phyloP scores from a whole-genome alignment of 2,888 invertebrate genomes.

The Cataglyphis livida region DNA sequence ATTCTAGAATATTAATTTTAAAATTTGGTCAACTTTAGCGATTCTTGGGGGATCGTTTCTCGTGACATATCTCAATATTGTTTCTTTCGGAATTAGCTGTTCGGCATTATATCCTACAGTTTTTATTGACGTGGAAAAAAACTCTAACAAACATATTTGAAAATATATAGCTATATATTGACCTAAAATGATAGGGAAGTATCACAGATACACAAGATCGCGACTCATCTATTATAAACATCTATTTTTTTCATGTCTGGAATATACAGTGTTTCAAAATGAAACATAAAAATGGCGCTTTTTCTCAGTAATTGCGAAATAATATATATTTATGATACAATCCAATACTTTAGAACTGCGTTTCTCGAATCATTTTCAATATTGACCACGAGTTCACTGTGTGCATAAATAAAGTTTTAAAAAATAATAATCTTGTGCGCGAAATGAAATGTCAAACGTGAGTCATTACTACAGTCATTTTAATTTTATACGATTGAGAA shows the following conservation, averaged over 20 bases:
- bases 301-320: neutral
- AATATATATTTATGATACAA: constrained; percentile 2
- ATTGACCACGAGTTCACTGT: neutral
- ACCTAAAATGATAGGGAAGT: neutral
- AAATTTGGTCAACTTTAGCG: neutral
- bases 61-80: neutral
- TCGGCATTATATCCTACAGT: neutral
- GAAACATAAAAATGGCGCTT: neutral
- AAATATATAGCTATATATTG: neutral
- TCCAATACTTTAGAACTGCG: constrained; percentile 1
- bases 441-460: neutral
- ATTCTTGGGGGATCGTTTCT: neutral
- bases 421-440: neutral
- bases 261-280: neutral
- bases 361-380: neutral
- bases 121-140: constrained; percentile 8
- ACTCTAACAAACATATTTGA: neutral
- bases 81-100: neutral
- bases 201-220: neutral
- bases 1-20: neutral
- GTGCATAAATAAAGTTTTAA: neutral
- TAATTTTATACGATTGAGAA: neutral
- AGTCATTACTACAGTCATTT: neutral
- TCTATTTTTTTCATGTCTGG: neutral
- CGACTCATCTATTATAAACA: constrained; percentile 11